phyloP scores from a whole-genome alignment of 2,888 invertebrate genomes.

The Euspilapteryx auroguttella region DNA sequence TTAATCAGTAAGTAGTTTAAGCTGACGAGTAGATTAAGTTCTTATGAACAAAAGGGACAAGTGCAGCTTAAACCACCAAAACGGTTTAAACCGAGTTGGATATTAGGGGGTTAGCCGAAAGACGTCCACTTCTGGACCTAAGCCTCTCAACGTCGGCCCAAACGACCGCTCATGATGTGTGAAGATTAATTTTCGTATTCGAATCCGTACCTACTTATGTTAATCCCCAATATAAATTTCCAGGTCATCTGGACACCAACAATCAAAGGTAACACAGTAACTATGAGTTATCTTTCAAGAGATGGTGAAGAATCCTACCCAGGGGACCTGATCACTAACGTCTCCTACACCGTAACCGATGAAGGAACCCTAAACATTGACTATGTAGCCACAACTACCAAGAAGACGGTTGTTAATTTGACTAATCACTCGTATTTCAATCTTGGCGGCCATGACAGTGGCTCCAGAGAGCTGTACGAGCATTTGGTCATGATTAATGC shows the following conservation, averaged over 20 bases:
- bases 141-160: neutral
- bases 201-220: too few species aligned
- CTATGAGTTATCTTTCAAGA: constrained; percentile 72
- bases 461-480: constrained; percentile 66
- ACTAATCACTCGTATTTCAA: constrained; percentile 96
- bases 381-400: constrained; percentile 71
- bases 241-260: constrained; percentile 68
- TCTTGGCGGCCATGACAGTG: constrained; percentile 78
- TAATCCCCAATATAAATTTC: too few species aligned
- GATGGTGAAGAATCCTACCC: constrained; percentile 91
- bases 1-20: too few species aligned
- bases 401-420: constrained; percentile 83
- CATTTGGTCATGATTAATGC: constrained; percentile 74
- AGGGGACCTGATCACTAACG: constrained; percentile 73
- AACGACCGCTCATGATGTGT: too few species aligned
- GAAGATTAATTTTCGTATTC: too few species aligned
- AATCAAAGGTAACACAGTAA: constrained; percentile 62
- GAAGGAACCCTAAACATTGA: constrained; percentile 71
- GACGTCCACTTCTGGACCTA: too few species aligned
- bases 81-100: too few species aligned
- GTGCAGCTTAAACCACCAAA: too few species aligned
- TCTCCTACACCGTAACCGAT: constrained; percentile 69
- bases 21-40: too few species aligned
- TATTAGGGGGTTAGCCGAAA: too few species aligned
- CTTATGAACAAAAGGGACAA: too few species aligned